Base-by-base conservation (phyloP, 2,797 vertebrate species). In the Malurus splendens region DNA sequence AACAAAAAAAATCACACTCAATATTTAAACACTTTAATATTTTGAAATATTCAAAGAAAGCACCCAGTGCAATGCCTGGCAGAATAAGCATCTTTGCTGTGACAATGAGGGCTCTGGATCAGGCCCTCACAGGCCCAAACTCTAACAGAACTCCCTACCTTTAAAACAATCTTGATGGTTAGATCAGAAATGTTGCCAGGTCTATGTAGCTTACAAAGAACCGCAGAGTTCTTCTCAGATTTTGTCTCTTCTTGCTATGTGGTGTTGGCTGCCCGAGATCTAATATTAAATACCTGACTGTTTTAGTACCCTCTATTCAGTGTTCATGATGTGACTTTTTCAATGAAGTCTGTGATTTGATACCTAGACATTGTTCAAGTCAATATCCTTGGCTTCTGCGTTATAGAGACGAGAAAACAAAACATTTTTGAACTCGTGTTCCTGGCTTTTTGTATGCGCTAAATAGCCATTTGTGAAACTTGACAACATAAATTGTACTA, bases 261-360 rank as follows among this genome's bases (percentile, higher is more conserved):
- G 90, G 90, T 93, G 92, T 93, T 90, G 90, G 92, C 94, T 96
- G 89, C 96, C 86, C 92, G 88, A 83, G 87, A 94, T 93, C 82
- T 86, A 84, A 83, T 90, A 83, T 87, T 73, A 70, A 95, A 93
- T 91, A 92, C 86, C 83, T 86, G 93, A 95, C 83, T 92, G 94
- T 90, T 96, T 96, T 94, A 88, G 94, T 96, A 94, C 66, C 72
- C 60, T 94, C 96, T 89, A 94, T 89, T 96, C 87, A 55, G 91
- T 97, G 95, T 97, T 97, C 91, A 94, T 96, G 86, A 93, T 88
- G 96, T 98, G 96, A 97, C 93, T 95, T 96, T 98, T 97, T 77
- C 92, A 94, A 94, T 96, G 80, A 94, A 96, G 87, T 97, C 96
- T 94, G 95, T 97, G 95, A 91, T 96, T 95, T 97, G 94, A 95